Conservation (phyloP, 2,113 vertebrate genomes). For the Pycnonotus jocosus region DNA sequence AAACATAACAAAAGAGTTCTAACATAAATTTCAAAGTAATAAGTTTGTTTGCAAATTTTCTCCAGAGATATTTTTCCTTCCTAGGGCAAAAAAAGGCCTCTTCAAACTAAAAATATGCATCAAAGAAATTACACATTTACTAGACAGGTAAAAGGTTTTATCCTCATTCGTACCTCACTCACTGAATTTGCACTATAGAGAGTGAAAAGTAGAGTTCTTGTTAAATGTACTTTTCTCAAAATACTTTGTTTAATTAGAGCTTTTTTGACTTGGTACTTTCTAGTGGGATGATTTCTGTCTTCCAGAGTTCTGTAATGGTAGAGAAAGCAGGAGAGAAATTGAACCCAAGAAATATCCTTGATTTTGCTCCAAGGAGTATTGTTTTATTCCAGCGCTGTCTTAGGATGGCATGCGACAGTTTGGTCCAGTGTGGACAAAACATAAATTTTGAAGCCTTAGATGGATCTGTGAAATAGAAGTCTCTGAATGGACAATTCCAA, state of each 20-base stretch:
- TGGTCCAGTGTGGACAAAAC: background rate
- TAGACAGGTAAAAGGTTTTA: background rate
- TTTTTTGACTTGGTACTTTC: background rate
- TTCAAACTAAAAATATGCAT: background rate
- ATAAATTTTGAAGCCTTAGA: background rate
- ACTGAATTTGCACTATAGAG: background rate
- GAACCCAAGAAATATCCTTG: background rate
- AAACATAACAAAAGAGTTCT: background rate
- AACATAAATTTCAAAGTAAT: background rate
- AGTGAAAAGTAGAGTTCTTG: background rate
- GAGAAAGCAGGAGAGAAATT: background rate
- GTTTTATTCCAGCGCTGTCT: background rate
- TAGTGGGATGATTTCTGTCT: background rate
- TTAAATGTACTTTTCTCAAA: background rate
- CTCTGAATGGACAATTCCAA: background rate
- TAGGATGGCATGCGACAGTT: background rate
- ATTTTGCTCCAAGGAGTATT: background rate
- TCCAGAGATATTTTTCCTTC: background rate
- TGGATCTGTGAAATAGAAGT: background rate
- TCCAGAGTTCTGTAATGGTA: background rate
- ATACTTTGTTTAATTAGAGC: background rate
- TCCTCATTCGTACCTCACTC: background rate
- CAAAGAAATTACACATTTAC: background rate
- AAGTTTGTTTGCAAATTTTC: background rate
- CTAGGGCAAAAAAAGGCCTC: background rate